A percentile compares a stretch with the other conserved stretches of the same genome.
These are phyloP conservation scores for Lasioglossum villosulum DNA, from an alignment of 2,888 invertebrate species.

Conservation along the genomic window DNA sequence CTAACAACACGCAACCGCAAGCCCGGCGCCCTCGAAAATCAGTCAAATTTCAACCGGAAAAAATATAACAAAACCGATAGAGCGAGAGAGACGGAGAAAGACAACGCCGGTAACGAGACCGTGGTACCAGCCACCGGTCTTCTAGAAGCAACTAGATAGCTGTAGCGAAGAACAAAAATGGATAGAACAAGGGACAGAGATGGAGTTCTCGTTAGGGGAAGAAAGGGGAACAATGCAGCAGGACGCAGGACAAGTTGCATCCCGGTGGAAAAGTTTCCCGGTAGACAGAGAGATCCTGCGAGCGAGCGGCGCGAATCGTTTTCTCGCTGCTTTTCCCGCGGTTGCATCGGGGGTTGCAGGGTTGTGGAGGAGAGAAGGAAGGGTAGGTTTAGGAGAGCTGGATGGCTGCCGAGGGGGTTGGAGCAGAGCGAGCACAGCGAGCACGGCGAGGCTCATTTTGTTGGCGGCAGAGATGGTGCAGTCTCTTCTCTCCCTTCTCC, in stretches of 20 bases:
- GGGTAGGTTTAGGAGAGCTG: slow-evolving; percentile 29
- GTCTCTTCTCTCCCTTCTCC: slow-evolving; percentile 43
- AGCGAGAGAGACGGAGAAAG: neutral
- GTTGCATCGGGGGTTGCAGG: slow-evolving; percentile 28
- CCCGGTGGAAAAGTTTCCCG: slow-evolving; percentile 54
- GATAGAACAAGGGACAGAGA: neutral
- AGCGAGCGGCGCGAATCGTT: slow-evolving; percentile 72
- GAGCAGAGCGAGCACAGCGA: slow-evolving; percentile 58
- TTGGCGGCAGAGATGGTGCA: slow-evolving; percentile 79
- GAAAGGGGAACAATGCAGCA: slow-evolving; percentile 59
- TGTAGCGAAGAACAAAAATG: neutral
- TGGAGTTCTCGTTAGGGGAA: neutral
- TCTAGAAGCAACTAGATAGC: slow-evolving; percentile 32
- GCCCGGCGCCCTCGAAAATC: slow-evolving; percentile 6
- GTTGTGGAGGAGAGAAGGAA: neutral
- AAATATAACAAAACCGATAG: slow-evolving; percentile 6
- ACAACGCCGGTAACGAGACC: neutral
- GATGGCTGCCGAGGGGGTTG: slow-evolving; percentile 46
- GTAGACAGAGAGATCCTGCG: slow-evolving; percentile 46
- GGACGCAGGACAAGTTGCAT: slow-evolving; percentile 62
- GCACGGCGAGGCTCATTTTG: slow-evolving; percentile 83
- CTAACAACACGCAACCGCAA: slow-evolving; percentile 9
- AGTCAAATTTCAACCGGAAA: slow-evolving; percentile 12
- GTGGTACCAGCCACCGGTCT: neutral
- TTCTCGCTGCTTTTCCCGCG: slow-evolving; percentile 73